A percentile compares a stretch with the other conserved stretches of the same genome.
Evolutionary conservation across 2,888 invertebrate genomes (phyloP).

Genomic region (Capitulum mitella): DNA sequence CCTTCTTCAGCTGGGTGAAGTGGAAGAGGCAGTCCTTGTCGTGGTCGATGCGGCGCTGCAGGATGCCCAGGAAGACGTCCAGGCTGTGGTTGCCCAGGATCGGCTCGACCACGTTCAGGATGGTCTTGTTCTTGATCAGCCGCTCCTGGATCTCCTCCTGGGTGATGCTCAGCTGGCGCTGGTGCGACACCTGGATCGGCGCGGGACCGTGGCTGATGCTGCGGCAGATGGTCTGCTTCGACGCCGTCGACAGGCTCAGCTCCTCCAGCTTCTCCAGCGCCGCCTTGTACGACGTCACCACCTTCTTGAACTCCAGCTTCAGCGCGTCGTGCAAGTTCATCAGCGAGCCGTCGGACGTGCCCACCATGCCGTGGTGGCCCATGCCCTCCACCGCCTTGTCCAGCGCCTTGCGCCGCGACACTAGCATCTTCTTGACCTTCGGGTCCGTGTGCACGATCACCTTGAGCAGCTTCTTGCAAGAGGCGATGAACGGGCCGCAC

Average conservation of each 20-base stretch:
- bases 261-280: constrained; percentile 76
- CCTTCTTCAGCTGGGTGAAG: constrained; percentile 53
- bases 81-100: constrained; percentile 73
- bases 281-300: constrained; percentile 76
- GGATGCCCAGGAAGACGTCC: constrained; percentile 60
- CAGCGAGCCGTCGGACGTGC: constrained; percentile 50
- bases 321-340: constrained; percentile 46
- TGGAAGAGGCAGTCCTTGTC: constrained; percentile 78
- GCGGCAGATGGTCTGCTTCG: constrained; percentile 39
- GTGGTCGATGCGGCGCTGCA: constrained; percentile 74
- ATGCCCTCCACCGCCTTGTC: constrained; percentile 82
- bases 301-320: constrained; percentile 63
- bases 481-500: constrained; percentile 43
- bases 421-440: constrained; percentile 56
- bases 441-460: constrained; percentile 50
- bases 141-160: constrained; percentile 81
- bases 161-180: constrained; percentile 72
- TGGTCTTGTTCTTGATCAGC: constrained; percentile 82
- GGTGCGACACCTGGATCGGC: constrained; percentile 80
- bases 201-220: constrained; percentile 51
- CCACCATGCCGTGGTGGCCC: constrained; percentile 68
- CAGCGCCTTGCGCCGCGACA: constrained; percentile 60
- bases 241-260: constrained; percentile 40
- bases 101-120: constrained; percentile 60
- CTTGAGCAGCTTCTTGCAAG: constrained; percentile 47